Percentiles rank a stretch among this genome's conserved stretches.
Conservation (phyloP, 2,797 vertebrate species). For the Argyrosomus regius region DNA sequence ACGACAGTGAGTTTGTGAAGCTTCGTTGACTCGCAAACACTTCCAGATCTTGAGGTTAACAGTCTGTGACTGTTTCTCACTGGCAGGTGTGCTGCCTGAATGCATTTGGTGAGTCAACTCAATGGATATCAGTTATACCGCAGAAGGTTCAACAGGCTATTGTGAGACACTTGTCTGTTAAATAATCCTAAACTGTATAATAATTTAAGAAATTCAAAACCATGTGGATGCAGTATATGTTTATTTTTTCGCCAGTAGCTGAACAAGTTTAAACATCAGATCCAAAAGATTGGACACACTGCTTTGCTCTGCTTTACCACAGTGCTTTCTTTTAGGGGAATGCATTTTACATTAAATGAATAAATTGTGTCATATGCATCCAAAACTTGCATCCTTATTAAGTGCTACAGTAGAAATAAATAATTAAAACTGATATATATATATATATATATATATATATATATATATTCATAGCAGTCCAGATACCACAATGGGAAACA, state of each 20-base stretch:
- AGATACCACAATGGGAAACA: conserved; percentile 2
- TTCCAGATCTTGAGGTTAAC: conserved; percentile 87
- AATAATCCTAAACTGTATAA: conserved; percentile 21
- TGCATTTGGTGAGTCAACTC: conserved; percentile 63
- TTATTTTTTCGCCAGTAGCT: not conserved
- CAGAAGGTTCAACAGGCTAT: conserved; percentile 21
- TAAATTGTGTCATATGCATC: not conserved
- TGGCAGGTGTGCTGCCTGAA: conserved; percentile 82
- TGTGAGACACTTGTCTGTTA: conserved; percentile 8
- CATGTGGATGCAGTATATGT: rapidly evolving
- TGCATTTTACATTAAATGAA: not conserved
- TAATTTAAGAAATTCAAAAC: not conserved
- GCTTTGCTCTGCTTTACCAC: not conserved
- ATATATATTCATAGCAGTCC: not conserved
- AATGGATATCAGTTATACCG: conserved; percentile 43
- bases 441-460: too few relatives aligned
- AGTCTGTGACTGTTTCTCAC: conserved; percentile 84
- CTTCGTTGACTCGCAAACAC: conserved; percentile 81
- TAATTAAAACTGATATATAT: conserved; percentile 11
- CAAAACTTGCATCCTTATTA: conserved; percentile 11
- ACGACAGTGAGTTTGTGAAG: conserved; percentile 76
- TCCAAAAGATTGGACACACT: not conserved
- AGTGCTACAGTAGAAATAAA: not conserved
- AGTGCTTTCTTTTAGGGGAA: not conserved
- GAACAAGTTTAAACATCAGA: not conserved